Base-by-base conservation (phyloP, 2,888 invertebrate species). In the Acleris laterana region DNA sequence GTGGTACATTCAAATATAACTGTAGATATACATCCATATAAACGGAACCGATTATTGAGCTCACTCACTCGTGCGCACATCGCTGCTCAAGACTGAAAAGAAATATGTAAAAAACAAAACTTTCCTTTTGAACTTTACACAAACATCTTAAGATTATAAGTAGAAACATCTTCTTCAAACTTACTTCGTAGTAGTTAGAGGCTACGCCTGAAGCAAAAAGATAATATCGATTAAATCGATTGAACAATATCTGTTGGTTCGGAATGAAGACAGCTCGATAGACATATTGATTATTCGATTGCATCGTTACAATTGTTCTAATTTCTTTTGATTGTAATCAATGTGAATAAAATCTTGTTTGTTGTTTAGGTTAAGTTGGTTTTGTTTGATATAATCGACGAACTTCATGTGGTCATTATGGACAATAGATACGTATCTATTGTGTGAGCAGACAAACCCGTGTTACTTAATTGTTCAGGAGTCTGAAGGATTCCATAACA, bases 41-140 rank as follows among this genome's bases (percentile, higher is more conserved):
- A 38, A 38, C 38, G 38, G 38, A 38, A 38, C 38, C 13, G 38
- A 13, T 38, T 38, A 38, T 38, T 38, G 38, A 38, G 5, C 38
- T 38, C 13, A 38, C 3, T 69, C 46, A 11, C 49, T 56, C 69
- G 69, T 32, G 48, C 57, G 60, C 66, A 69, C 69, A 63, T 20
- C 59, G 20, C 19, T 44, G n/a, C 9, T 4, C 44, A 20, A 44
- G 16, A 46, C 22, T 4, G 46, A 9, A 58, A 13, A n/a, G 19
- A 28, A 49, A 11, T 6, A 52, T 38, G n/a, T 16, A 16, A 7
- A 2, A 22, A 3, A 1, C 11, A 19, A 3, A 19, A n/a, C 16
- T 11, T 4, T 48, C 9, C 42, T 13, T 48, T 59, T 38, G 20
- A 22, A 63, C 51, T 22, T n/a, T 28, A 58, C 32, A 4, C n/a